A percentile compares a stretch with the other conserved stretches of the same genome.
Evolutionary conservation across 2,888 invertebrate genomes (phyloP).

Genomic region (Melieria crassipennis): DNA sequence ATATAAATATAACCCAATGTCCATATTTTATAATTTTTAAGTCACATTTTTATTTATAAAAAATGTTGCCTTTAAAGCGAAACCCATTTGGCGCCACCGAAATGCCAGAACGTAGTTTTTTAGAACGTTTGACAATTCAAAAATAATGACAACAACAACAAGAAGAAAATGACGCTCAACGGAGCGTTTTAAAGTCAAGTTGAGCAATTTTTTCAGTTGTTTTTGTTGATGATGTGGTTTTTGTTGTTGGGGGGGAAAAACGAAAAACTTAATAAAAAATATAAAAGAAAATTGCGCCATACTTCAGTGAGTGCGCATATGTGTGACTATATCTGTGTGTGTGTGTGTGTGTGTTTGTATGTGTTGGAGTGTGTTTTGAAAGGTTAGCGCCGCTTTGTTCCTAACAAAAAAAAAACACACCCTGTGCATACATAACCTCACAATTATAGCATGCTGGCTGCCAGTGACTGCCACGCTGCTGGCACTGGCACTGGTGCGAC

Average conservation of each 20-base stretch:
- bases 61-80: too few relatives aligned
- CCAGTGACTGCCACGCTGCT: too few relatives aligned
- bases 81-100: conserved; percentile 10
- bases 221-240: too few relatives aligned
- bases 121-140: not conserved
- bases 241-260: not conserved
- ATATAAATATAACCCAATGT: too few relatives aligned
- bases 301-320: not conserved
- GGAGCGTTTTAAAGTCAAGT: not conserved
- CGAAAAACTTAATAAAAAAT: not conserved
- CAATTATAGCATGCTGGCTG: not conserved
- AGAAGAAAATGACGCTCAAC: not conserved
- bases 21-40: not conserved
- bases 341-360: not conserved
- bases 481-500: too few relatives aligned
- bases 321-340: not conserved
- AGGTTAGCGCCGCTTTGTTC: not conserved
- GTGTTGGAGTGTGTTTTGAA: not conserved
- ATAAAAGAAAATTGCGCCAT: not conserved
- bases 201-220: not conserved
- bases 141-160: not conserved
- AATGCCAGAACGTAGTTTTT: conserved; percentile 3
- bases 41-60: not conserved
- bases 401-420: not conserved
- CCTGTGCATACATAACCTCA: not conserved